Percentiles rank a stretch among this genome's conserved stretches.
Conservation (phyloP, 2,797 vertebrate species). For the Loris lydekkerianus region DNA sequence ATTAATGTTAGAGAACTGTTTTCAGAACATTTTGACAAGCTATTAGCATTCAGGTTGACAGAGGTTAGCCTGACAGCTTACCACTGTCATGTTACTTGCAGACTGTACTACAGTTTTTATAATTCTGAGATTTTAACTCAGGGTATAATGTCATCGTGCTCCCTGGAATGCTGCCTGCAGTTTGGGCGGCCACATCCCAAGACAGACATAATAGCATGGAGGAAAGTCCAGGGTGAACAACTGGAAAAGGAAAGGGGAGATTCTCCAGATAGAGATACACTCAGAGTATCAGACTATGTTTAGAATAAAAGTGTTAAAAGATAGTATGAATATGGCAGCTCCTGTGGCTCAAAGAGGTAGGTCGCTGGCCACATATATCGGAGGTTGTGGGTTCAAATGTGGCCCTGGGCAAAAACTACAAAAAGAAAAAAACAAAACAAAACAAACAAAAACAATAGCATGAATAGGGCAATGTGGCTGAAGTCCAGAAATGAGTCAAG, state of each 20-base stretch:
- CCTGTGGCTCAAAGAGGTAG: too few species aligned
- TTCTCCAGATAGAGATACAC: not conserved
- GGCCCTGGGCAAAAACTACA: too few species aligned
- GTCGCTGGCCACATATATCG: too few species aligned
- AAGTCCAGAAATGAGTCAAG: not conserved
- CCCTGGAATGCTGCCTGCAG: rapidly evolving
- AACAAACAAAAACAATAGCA: too few species aligned
- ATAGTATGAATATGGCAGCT: too few species aligned
- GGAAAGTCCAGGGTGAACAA: not conserved
- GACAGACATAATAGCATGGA: not conserved
- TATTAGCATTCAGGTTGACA: not conserved
- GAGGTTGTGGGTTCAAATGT: too few species aligned
- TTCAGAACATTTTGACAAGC: not conserved
- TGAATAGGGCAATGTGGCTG: not conserved
- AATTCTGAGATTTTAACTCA: not conserved
- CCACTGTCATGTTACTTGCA: not conserved
- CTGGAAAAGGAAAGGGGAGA: not conserved
- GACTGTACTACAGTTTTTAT: not conserved
- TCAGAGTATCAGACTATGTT: not conserved
- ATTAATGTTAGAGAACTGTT: not conserved
- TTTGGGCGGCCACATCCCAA: not conserved
- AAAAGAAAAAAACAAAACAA: too few species aligned
- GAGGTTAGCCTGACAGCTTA: not conserved
- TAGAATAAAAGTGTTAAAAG: not conserved
- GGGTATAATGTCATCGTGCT: too few species aligned